These are phyloP conservation scores for Psilanteris sp. DNA, from an alignment of 1,140 invertebrate species.

Conservation along the genomic window DNA sequence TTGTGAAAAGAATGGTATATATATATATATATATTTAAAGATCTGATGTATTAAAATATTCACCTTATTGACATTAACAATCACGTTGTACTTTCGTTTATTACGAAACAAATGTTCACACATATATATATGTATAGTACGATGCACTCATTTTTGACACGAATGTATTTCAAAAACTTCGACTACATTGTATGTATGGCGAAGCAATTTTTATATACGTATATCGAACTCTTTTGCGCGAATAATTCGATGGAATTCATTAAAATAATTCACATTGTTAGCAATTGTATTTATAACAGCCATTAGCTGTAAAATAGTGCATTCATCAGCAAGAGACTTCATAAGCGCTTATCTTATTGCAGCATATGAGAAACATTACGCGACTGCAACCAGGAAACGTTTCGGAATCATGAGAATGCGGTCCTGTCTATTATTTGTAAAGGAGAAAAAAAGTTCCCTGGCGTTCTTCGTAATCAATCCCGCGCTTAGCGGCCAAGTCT, in stretches of 20 bases:
- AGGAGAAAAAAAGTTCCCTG: constrained; percentile 21
- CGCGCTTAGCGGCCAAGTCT: constrained; percentile 10
- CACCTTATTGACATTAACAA: no score
- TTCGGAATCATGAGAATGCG: constrained; percentile 60
- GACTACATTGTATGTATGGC: not conserved
- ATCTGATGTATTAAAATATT: no score
- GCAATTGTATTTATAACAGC: constrained; percentile 62
- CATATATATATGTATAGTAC: no score
- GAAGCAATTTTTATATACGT: no score
- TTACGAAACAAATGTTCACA: no score
- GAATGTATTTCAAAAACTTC: no score
- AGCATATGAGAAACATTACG: constrained; percentile 45
- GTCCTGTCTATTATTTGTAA: constrained; percentile 52
- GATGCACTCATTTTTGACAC: no score
- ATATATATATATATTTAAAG: no score
- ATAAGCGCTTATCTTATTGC: constrained; percentile 50
- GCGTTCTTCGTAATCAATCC: constrained; percentile 42
- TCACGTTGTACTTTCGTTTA: no score
- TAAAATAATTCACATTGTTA: constrained; percentile 45
- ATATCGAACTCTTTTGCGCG: not conserved
- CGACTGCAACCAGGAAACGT: constrained; percentile 46
- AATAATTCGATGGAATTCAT: constrained; percentile 20
- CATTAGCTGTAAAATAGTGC: constrained; percentile 48
- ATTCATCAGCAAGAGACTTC: constrained; percentile 55
- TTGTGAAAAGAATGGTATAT: no score